Evolutionary conservation across 37 sponge, comb jelly and placozoan genomes (phyloP), one percentile per base, ranked within the genome.

Genomic region (Dysidea cf. avara): DNA sequence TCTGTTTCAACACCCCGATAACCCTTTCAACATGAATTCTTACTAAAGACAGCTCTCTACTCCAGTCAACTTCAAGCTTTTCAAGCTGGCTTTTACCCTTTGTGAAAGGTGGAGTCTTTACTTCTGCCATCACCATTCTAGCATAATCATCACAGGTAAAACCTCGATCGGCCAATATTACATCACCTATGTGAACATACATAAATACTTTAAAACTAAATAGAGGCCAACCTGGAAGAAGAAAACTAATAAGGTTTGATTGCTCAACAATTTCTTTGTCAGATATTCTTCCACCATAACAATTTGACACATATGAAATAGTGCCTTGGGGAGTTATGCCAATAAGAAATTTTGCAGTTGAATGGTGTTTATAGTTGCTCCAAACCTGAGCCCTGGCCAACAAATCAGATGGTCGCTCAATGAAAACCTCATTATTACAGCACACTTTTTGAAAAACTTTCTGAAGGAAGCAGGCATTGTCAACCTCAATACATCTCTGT

Each of bases 1-100:
- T 83, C 52, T 76, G 84, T 56, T 76, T 76, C 5, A 83, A 65
- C 9, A 83, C 46, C 17, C 84, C 84, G 21, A 83, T 83, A 25
- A 83, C 71, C 52, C 77, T 20, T 62, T 76, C 77, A 50, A 76
- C 77, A 39, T 83, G 76, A 12, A 83, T 76, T 11, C 77, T 52
- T 20, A 83, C 66, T 7, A 51, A 12, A 11, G 77, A 83, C 53
- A 83, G 56, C n/a, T 76, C 69, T n/a, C 56, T 25, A 34, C 72
- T 70, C 64, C 40, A 72, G 53, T 82, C 75, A 25, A 80, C 72
- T 25, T 80, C 64, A 0, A 61, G 17, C 35, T 71, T 70, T 17
- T 71, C 64, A 0, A 82, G 68, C 53, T 82, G 83, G 26, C 53
- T 81, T 67, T 56, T 82, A 7, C 69, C 83, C 48, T 62, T 56